Percentiles rank a stretch among this genome's conserved stretches.
Conservation (phyloP, 92 coral and sea anemone genomes). For the Muricea muricata region DNA sequence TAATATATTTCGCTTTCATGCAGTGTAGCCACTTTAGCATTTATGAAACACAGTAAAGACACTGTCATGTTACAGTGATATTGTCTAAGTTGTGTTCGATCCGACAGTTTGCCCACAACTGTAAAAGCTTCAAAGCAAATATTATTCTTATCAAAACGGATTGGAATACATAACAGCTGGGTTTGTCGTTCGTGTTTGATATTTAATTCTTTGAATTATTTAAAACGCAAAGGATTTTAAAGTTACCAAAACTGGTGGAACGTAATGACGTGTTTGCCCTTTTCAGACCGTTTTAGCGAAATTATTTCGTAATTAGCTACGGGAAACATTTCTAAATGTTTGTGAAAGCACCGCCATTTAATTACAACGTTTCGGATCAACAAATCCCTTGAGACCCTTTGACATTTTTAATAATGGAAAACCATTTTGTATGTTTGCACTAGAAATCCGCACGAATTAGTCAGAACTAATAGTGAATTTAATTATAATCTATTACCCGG, state of each 20-base stretch:
- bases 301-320: too few species aligned
- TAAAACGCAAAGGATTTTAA: neutral
- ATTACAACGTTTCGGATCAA: neutral
- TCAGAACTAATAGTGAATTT: neutral
- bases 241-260: too few species aligned
- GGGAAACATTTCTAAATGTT: too few species aligned
- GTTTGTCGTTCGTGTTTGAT: neutral
- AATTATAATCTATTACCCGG: too few species aligned
- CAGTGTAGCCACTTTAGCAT: too few species aligned
- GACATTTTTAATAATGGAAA: slow-evolving; percentile 23
- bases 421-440: slow-evolving; percentile 5
- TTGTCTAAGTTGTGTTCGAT: neutral
- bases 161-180: neutral
- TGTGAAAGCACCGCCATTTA: neutral
- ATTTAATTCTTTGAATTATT: neutral
- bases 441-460: slow-evolving; percentile 6
- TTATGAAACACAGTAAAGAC: too few species aligned
- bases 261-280: too few species aligned
- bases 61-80: too few species aligned
- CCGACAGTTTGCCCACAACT: neutral
- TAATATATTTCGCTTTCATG: too few species aligned
- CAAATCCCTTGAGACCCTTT: slow-evolving; percentile 10
- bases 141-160: neutral
- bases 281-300: too few species aligned
- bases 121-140: neutral